Evolutionary conservation across 2,888 invertebrate species (phyloP), one percentile per base, ranked within the genome.

Genomic region (Rhimphoctona megacephalus): DNA sequence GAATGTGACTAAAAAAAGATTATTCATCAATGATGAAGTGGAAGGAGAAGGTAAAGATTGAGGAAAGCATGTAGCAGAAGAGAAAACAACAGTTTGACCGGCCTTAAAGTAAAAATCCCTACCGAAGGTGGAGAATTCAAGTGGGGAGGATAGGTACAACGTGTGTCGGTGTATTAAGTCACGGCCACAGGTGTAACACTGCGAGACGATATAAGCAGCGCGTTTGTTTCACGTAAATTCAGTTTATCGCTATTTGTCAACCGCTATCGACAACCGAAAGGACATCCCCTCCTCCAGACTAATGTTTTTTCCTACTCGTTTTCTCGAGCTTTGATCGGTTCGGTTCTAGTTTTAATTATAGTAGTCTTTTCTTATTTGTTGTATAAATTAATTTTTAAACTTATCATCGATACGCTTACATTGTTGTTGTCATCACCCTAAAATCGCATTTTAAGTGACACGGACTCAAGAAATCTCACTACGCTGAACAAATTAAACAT

Each of bases 221-320:
- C 85, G 81, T 88, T 87, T 54, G 84, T 87, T 49, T 36, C 81
- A 87, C 84, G 69, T 81, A 84, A 85, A 83, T 85, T 90, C 90
- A 91, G 91, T 91, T 89, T 88, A 85, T 81, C 85, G 84, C 87
- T 64, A 77, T 72, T 81, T 78, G 69, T 81, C 81, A 78, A 80
- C 70, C 33, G 54, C 97, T 66, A 96, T 66, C 49, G 43, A 98
- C 72, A 98, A 98, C 93, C 76, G 39, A 49, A 43, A 36, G 43
- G 49, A 70, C 39, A 66, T 36, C 52, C 61, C 2, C 70, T 25
- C 46, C 36, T 11, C 36, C 9, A 33, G n/a, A 36, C 36, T 39
- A n/a, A 73, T 30, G 36, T 54, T 73, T 52, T 39, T 52, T 39
- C n/a, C 30, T 25, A 46, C 70, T 22, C 22, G 36, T 54, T 70